Evolutionary conservation across 1,140 invertebrate genomes (phyloP).

Genomic region (Leptinotarsa lineolata): DNA sequence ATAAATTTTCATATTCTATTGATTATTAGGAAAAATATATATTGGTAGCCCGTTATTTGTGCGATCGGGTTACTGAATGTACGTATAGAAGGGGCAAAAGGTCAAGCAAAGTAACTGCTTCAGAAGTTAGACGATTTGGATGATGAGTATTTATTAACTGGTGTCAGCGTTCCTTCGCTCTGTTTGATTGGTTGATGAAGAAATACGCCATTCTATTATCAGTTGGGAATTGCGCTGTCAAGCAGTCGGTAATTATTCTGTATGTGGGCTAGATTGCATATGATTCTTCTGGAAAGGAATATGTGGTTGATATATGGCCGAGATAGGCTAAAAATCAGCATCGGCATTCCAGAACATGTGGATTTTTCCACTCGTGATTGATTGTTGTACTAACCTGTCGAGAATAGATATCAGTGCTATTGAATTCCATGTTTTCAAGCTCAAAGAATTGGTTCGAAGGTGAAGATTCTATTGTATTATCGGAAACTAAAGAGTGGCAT

Average conservation of each 20-base stretch:
- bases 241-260: not conserved
- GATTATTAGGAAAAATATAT: not conserved
- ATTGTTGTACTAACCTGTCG: no score
- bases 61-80: not conserved
- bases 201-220: slow-evolving; percentile 1
- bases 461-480: no score
- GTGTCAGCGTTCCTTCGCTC: not conserved
- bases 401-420: no score
- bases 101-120: not conserved
- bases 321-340: not conserved
- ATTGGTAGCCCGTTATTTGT: not conserved
- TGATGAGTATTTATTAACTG: slow-evolving; percentile 4
- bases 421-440: no score
- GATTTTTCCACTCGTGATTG: no score
- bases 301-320: not conserved
- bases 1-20: not conserved
- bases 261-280: not conserved
- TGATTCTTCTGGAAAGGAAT: not conserved
- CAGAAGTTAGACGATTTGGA: not conserved
- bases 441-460: no score
- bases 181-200: not conserved
- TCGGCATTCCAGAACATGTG: not conserved
- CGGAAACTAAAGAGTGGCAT: no score
- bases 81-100: not conserved
- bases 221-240: not conserved